These are phyloP conservation scores for Parauchenoglanis ngamensis DNA, from an alignment of 2,797 vertebrate genomes.

Conservation along the genomic window DNA sequence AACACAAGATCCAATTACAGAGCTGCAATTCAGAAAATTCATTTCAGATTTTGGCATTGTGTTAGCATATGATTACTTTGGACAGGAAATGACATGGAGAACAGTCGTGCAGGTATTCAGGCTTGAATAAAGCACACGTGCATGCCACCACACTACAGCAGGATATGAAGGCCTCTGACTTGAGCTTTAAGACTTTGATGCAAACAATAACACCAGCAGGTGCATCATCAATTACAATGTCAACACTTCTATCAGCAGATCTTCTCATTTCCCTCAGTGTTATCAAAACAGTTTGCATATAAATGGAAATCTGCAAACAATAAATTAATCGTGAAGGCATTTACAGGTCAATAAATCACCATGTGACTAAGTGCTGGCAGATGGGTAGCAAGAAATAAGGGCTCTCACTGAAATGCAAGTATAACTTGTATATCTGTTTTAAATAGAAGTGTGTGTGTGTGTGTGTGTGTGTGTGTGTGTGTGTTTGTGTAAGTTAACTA, in stretches of 20 bases:
- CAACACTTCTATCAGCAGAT: constrained; percentile 24
- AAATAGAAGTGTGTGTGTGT: neutral
- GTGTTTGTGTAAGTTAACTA: neutral
- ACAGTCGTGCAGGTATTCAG: neutral
- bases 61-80: neutral
- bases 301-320: constrained; percentile 23
- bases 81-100: constrained; percentile 11
- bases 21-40: neutral
- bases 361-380: constrained; percentile 19
- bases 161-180: constrained; percentile 16
- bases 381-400: neutral
- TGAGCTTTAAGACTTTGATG: constrained; percentile 18
- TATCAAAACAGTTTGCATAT: constrained; percentile 33
- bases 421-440: neutral
- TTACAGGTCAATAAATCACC: constrained; percentile 13
- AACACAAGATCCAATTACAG: neutral
- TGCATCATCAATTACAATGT: constrained; percentile 25
- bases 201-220: constrained; percentile 4
- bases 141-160: neutral
- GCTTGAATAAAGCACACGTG: constrained; percentile 8
- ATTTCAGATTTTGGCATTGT: neutral
- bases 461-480: constrained; percentile 1
- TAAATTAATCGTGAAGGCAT: constrained; percentile 20
- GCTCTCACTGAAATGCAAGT: neutral
- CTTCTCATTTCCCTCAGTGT: constrained; percentile 7